Evolutionary conservation across 37 sponge, comb jelly and placozoan genomes (phyloP), one percentile per base, ranked within the genome.

Genomic region (Beroe forskalii): DNA sequence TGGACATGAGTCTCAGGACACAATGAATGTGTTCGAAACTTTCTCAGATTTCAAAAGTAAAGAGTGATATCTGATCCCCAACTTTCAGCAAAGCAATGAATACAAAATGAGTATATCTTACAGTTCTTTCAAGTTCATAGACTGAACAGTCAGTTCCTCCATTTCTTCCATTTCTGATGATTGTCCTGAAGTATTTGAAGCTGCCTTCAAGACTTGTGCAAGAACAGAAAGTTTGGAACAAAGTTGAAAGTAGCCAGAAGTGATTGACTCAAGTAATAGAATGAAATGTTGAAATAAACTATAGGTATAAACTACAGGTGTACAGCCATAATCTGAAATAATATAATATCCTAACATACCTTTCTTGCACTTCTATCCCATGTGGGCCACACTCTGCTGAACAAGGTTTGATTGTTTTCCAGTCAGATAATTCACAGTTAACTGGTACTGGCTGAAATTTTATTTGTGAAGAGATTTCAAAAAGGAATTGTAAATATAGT

Each of bases 371-470:
- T 44, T 80, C 86, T 1, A 44, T 23, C 12, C 86, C 86, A 44
- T 24, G 42, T 25, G 86, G 86, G 4, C 86, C 86, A 80, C 86
- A 80, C 2, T 40, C 55, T 44, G 1, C 30, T 14, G 44, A 41
- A 43, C 86, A 80, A 23, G 37, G 28, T 44, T 23, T 43, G 35
- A 80, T 27, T 27, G 86, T 80, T 42, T 39, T 1, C 86, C 86
- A 80, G 9, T 80, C 55, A 44, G 38, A 35, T 3, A 80, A 27
- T 33, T 33, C 86, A 80, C 86, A 80, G 86, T 80, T 48, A 42
- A 38, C 17, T 23, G 86, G 86, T 22, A 44, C 55, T 14, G 86
- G 86, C 86, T 80, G 86, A 32, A 33, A 69, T 35, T 32, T 3
- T 20, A 69, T 36, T 1, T 12, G 20, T 63, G 6, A 28, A 19